phyloP scores from a whole-genome alignment of 1,140 invertebrate species.

The Pseudomyrmex concolor region DNA sequence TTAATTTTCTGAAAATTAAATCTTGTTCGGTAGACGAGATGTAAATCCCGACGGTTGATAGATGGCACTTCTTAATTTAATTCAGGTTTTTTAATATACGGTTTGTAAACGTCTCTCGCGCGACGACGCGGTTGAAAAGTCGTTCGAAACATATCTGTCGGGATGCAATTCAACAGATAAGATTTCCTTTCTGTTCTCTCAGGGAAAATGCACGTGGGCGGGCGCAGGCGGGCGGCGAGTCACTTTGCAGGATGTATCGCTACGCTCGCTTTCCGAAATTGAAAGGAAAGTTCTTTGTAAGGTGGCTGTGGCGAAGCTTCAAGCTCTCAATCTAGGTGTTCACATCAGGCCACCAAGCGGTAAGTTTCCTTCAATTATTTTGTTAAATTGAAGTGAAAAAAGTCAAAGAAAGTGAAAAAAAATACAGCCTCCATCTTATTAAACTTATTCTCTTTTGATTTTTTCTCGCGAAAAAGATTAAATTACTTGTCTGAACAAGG shows the following conservation, averaged over 20 bases:
- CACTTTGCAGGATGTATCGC: constrained; percentile 88
- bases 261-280: constrained; percentile 92
- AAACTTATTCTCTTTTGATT: neutral
- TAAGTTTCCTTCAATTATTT: constrained; percentile 75
- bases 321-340: constrained; percentile 93
- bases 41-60: neutral
- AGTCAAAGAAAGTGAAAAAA: too few relatives aligned
- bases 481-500: too few relatives aligned
- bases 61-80: neutral
- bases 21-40: neutral
- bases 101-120: too few relatives aligned
- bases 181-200: constrained; percentile 74
- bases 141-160: neutral
- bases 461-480: neutral
- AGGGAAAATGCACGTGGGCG: constrained; percentile 94
- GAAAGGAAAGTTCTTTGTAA: constrained; percentile 93
- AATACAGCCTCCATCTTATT: too few relatives aligned
- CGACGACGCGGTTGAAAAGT: neutral
- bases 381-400: neutral
- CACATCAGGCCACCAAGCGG: constrained; percentile 89
- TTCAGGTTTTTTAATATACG: neutral
- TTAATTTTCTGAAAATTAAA: neutral
- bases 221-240: constrained; percentile 91
- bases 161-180: neutral
- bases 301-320: constrained; percentile 94